Evolutionary conservation across 2,888 invertebrate genomes (phyloP), one percentile per base, ranked within the genome.

Genomic region (Hipparchia semele): DNA sequence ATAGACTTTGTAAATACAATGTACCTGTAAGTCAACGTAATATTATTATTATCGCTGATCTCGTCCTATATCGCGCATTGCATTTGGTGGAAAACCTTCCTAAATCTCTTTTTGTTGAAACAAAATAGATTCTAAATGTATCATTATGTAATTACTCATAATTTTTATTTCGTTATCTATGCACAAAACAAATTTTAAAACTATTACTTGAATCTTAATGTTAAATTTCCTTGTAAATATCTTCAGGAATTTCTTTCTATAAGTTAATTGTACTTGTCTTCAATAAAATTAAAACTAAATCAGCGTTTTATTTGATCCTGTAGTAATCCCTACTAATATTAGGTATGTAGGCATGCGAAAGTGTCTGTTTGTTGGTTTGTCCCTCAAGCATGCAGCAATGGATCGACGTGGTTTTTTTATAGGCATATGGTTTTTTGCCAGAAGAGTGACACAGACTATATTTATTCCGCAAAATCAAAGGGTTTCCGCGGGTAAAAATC

Each of bases 241-340:
- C 88, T 89, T 91, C 86, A 86, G 80, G 85, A 88, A 87, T 87
- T 91, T 84, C 85, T 88, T 91, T 92, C 82, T 86, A 88, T 92
- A 90, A 89, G 90, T 92, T 92, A 90, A 91, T 89, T 86, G 89
- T 91, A 91, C 86, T 76, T 75, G 86, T 92, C 92, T 93, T 92
- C 90, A 91, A 92, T 92, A 90, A 92, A 91, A 74, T 78, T 56
- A 81, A 76, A 81, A 77, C 80, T 79, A 64, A 68, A 58, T 13
- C 65, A 68, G 76, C 74, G 71, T 73, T 78, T 75, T 75, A 71
- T 76, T 75, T 70, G 8, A 58, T 23, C 58, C 23, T 58, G 3
- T 23, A 7, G 8, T 54, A 54, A n/a, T 6, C 1, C n/a, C n/a
- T 54, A n/a, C 6, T 54, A n/a, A n/a, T 39, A 39, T 23, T 23